Evolutionary conservation across 1,140 invertebrate genomes (phyloP).

Genomic region (Neotoxoptera formosana): DNA sequence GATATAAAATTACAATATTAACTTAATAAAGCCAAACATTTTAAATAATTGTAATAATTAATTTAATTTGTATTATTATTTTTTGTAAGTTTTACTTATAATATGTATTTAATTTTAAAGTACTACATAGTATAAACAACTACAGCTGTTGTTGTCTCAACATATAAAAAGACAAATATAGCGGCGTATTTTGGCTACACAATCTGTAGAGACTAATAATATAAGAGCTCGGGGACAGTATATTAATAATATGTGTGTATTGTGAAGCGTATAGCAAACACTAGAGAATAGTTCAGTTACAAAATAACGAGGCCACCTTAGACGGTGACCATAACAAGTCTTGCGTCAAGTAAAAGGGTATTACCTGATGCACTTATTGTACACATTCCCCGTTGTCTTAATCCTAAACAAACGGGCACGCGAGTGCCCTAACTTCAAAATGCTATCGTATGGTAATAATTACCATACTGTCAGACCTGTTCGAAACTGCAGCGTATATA

Average conservation of each 20-base stretch:
- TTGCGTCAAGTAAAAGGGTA: conserved; percentile 4
- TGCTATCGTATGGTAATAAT: conserved; percentile 12
- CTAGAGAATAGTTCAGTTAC: conserved; percentile 21
- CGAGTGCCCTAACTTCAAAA: not conserved
- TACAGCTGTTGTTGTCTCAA: not conserved
- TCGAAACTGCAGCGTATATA: not conserved
- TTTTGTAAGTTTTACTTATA: not conserved
- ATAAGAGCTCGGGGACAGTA: not conserved
- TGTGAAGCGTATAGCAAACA: conserved; percentile 4
- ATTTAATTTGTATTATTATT: too few species aligned
- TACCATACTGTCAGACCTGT: not conserved
- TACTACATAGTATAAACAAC: not conserved
- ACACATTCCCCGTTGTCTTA: not conserved
- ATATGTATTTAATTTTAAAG: not conserved
- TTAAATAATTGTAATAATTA: not conserved
- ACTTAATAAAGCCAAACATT: not conserved
- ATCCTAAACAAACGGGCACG: not conserved
- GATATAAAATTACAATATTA: not conserved
- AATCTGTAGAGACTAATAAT: not conserved
- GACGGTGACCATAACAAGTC: conserved; percentile 30
- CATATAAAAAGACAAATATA: not conserved
- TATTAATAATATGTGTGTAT: not conserved
- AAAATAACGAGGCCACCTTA: conserved; percentile 33
- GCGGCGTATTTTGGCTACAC: not conserved
- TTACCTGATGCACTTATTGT: not conserved